Evolutionary conservation across 2,113 vertebrate species (phyloP), one percentile per base, ranked within the genome.

Genomic region (Potamarius usumacintae): DNA sequence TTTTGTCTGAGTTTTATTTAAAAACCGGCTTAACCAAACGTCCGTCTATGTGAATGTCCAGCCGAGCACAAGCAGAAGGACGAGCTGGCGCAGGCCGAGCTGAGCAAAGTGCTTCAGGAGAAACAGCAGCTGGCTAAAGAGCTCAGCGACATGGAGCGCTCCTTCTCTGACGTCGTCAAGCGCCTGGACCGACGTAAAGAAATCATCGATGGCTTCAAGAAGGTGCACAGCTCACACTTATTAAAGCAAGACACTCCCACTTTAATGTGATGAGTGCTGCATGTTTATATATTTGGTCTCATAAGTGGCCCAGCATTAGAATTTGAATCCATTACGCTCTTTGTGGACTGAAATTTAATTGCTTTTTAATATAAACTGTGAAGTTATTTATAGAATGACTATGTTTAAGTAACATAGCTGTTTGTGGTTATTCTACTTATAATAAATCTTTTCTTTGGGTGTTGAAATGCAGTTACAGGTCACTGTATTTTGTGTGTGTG

Each of bases 171-270:
- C 0, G 94, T 99, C 60, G 97, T 99, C 91, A 98, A 97, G 90
- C 95, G 97, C 18, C 94, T 97, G 83, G 97, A 98, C 90, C 97
- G 98, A 48, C 97, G 97, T 92, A 99, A 97, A 92, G 96, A 96
- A 0, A 94, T 92, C 0, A 90, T 98, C 2, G 96, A 97, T 17
- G 97, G 97, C 53, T 99, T 97, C 91, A 96, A 90, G 86, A 97
- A 95, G 93, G 97, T 97, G 81, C 0, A 57, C 5, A 0, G 10
- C 15, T 55, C n/a, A 0, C 3, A 3, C 27, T 22, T 42, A 42
- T 4, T 42, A 42, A 42, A 42, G 42, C 42, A 4, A 42, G 42
- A 42, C 42, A 42, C 42, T 42, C 42, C 4, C 42, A 42, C 42
- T 42, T 42, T 42, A 42, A 42, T 42, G 42, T 42, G 42, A 42